A percentile compares a stretch with the other conserved stretches of the same genome.
Conservation (phyloP, 2,113 vertebrate genomes). For the Coptodon rendalli region DNA sequence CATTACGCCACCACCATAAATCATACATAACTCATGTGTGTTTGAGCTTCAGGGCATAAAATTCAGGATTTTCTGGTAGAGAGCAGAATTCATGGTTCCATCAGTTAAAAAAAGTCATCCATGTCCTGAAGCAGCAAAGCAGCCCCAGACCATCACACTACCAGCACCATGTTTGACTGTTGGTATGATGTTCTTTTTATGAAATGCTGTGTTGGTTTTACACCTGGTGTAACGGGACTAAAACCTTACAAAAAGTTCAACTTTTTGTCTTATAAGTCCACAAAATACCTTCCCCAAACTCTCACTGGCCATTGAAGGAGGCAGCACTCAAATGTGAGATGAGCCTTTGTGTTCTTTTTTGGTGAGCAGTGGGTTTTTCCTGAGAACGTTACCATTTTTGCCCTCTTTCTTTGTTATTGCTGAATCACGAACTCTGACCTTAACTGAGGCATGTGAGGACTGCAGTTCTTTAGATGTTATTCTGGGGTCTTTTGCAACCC, state of each 20-base stretch:
- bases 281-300: background rate
- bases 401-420: background rate
- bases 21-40: background rate
- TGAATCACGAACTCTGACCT: background rate
- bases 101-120: background rate
- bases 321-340: background rate
- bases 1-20: background rate
- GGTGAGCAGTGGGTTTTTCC: background rate
- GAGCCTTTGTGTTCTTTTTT: background rate
- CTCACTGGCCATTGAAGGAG: background rate
- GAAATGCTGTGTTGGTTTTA: no score
- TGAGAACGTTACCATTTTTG: background rate
- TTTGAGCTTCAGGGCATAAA: background rate
- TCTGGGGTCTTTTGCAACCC: background rate
- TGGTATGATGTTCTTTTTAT: no score
- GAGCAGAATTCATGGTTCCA: background rate
- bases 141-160: no score
- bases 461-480: background rate
- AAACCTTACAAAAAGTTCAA: background rate
- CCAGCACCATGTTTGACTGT: no score
- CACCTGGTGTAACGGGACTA: background rate
- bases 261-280: background rate
- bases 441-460: background rate
- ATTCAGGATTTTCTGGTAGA: background rate
- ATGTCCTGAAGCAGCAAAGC: no score